These are phyloP conservation scores for Plotosus lineatus DNA, from an alignment of 2,113 vertebrate species.

Conservation along the genomic window DNA sequence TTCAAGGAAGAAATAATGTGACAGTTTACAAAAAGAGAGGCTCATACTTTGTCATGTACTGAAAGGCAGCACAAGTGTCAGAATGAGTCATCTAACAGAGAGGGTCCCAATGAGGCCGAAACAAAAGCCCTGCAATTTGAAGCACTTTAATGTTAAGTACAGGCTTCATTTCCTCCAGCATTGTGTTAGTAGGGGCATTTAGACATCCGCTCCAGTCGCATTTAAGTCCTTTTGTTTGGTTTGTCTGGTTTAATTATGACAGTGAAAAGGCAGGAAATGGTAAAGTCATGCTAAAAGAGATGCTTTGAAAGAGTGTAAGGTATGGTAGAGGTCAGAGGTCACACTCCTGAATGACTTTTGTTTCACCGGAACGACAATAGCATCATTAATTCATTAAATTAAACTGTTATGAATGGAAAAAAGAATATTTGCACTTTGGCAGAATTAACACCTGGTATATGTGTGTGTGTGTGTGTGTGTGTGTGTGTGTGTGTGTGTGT, in stretches of 20 bases:
- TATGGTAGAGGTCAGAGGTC: not conserved
- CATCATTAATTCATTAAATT: not conserved
- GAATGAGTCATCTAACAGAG: not conserved
- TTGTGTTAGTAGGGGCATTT: not conserved
- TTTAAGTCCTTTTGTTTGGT: not conserved
- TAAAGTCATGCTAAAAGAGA: slow-evolving; percentile 35
- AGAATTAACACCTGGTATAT: not conserved
- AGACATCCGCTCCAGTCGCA: not conserved
- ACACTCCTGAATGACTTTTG: not conserved
- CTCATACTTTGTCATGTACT: not conserved
- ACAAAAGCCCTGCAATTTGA: slow-evolving; percentile 20
- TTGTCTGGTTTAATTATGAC: not conserved
- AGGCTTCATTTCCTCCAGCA: not conserved
- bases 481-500: slow-evolving; percentile 2
- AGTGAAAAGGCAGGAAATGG: not conserved
- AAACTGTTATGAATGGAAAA: not conserved
- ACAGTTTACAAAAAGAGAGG: not conserved
- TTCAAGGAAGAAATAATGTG: not conserved
- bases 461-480: not conserved
- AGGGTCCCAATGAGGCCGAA: not conserved
- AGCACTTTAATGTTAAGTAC: slow-evolving; percentile 25
- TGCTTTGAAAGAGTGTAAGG: not conserved
- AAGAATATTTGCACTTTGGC: not conserved
- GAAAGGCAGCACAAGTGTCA: not conserved
- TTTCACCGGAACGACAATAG: not conserved